phyloP scores from a whole-genome alignment of 2,888 invertebrate species.

The Ochlodes sylvanus region DNA sequence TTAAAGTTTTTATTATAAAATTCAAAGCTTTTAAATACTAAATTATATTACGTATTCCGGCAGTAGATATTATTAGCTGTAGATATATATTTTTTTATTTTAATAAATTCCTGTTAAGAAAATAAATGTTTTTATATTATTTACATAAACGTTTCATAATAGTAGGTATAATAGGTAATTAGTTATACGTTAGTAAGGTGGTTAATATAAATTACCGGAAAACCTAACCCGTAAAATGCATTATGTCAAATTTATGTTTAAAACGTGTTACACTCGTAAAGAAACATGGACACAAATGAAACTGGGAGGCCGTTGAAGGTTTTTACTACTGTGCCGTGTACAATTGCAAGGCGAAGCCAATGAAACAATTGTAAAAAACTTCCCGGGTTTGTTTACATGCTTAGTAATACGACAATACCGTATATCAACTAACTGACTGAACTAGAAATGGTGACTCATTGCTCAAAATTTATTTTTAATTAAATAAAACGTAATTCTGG shows the following conservation, averaged over 20 bases:
- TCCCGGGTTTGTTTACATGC: conserved; percentile 10
- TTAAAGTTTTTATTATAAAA: too few relatives aligned
- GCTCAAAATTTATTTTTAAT: too few relatives aligned
- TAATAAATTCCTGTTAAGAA: too few relatives aligned
- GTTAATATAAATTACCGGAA: neutral
- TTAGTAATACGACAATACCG: neutral
- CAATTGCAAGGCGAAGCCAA: conserved; percentile 4
- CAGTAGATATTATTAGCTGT: too few relatives aligned
- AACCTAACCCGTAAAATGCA: neutral
- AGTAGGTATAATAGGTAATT: too few relatives aligned
- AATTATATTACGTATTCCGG: too few relatives aligned
- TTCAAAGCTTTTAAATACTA: too few relatives aligned
- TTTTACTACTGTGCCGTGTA: neutral
- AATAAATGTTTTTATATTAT: too few relatives aligned
- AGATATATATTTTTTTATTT: too few relatives aligned
- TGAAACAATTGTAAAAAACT: neutral
- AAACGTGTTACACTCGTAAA: neutral
- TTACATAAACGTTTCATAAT: too few relatives aligned
- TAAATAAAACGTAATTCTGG: too few relatives aligned
- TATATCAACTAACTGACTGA: neutral
- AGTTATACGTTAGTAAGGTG: too few relatives aligned
- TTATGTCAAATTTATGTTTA: neutral
- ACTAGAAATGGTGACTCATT: neutral
- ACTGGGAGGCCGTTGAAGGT: conserved; percentile 4
- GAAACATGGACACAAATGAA: conserved; percentile 4